Percentiles rank a stretch among this genome's conserved stretches.
phyloP scores from a whole-genome alignment of 2,888 invertebrate genomes.

The Tryphoninae sp. region DNA sequence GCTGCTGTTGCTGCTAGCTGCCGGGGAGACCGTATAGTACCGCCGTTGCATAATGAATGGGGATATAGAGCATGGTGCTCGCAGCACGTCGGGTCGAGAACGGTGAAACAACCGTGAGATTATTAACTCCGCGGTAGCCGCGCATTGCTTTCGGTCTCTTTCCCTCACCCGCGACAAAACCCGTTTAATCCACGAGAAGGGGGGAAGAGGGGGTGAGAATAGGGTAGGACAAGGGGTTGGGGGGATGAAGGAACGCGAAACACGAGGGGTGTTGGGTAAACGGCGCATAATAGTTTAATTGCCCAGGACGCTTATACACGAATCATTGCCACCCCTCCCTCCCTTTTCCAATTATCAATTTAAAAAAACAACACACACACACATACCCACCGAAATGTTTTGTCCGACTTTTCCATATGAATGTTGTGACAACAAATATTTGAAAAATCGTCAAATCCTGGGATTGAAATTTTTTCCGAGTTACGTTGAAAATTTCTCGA shows the following conservation, averaged over 20 bases:
- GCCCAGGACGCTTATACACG: constrained; percentile 19
- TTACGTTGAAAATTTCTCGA: no score
- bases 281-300: constrained; percentile 59
- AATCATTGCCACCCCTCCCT: constrained; percentile 3
- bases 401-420: no score
- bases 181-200: background rate
- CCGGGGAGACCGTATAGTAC: constrained; percentile 6
- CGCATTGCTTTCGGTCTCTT: constrained; percentile 40
- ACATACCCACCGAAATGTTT: no score
- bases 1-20: constrained; percentile 6
- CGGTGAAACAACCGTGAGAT: constrained; percentile 52
- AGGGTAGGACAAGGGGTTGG: background rate
- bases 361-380: background rate
- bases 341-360: background rate
- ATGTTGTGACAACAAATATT: no score
- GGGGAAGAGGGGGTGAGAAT: background rate
- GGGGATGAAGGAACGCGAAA: constrained; percentile 2
- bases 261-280: constrained; percentile 46
- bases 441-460: no score
- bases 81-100: constrained; percentile 5
- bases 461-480: no score
- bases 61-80: constrained; percentile 16
- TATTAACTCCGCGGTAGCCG: constrained; percentile 52
- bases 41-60: constrained; percentile 60
- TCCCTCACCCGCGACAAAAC: constrained; percentile 27